Evolutionary conservation across 2,888 invertebrate species (phyloP).

Genomic region (Pandemis heparana): DNA sequence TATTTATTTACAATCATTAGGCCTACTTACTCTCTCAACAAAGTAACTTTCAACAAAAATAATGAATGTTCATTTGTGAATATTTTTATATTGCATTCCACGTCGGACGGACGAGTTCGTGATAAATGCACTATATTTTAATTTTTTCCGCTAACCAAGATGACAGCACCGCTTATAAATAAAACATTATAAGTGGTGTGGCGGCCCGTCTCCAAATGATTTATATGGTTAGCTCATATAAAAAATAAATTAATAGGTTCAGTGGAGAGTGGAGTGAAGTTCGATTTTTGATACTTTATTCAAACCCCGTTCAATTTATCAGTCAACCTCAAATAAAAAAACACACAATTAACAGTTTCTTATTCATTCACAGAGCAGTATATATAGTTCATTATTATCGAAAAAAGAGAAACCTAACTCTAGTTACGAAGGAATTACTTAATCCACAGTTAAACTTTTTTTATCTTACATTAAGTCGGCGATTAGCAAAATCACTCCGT

Average conservation of each 20-base stretch:
- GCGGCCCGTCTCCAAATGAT: slow-evolving; percentile 36
- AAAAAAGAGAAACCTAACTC: too few species aligned
- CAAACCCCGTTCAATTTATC: too few species aligned
- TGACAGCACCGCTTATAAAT: slow-evolving; percentile 43
- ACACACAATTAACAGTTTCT: too few species aligned
- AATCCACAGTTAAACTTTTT: too few species aligned
- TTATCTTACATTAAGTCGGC: too few species aligned
- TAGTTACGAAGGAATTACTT: too few species aligned
- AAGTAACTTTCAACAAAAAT: slow-evolving; percentile 8
- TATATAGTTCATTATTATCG: too few species aligned
- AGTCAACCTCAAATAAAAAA: too few species aligned
- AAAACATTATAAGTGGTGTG: slow-evolving; percentile 43
- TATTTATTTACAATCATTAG: not conserved
- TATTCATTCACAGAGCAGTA: too few species aligned
- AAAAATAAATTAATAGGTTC: not conserved
- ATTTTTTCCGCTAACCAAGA: slow-evolving; percentile 40
- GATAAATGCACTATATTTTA: slow-evolving; percentile 41
- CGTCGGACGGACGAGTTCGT: slow-evolving; percentile 26
- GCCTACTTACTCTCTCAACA: not conserved
- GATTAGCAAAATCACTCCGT: too few species aligned
- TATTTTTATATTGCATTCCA: slow-evolving; percentile 39
- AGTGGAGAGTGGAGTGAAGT: too few species aligned
- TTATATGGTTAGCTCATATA: slow-evolving; percentile 12
- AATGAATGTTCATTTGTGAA: slow-evolving; percentile 22
- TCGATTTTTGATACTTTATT: too few species aligned